Base-by-base conservation (phyloP, 2,113 vertebrate species). In the Romanogobio albipinnatus region DNA sequence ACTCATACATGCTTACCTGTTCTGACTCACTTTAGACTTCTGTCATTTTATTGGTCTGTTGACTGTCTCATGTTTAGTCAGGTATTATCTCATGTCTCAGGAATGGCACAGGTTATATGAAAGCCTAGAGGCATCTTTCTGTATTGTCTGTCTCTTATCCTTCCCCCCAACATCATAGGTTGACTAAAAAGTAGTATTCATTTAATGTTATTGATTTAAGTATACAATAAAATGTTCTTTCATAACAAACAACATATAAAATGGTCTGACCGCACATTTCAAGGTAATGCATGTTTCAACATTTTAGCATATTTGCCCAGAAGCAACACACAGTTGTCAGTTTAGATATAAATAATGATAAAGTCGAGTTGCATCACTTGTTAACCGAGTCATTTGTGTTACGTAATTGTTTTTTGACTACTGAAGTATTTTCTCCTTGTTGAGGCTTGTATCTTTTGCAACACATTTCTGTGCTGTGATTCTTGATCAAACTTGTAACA, bases 11-110 rank as follows among this genome's bases (percentile, higher is more conserved):
- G n/a, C 43, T 24, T 73, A 51, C 78, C 26, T 76, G 47, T 56
- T 51, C 74, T 76, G 74, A 81, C 61, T 68, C 79, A 68, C 62
- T 33, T 74, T 7, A 56, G 4, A 26, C 33, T 29, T 26, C 7
- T 80, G 58, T 59, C 10, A 33, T 36, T 58, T n/a, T 36, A 53
- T 36, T 33, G 59, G 36, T 66, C 45, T 62, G 39, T 62, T 79
- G 58, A 26, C 29, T 39, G 75, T 77, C 11, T 80, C 59, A 47
- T 80, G n/a, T 80, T 80, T 3, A 36, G 79, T 51, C 26, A 53
- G 45, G 33, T 43, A 56, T 82, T 70, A 82, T 29, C 49, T 82
- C 66, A 82, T 73, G 22, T 70, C 81, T 82, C 64, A 73, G 47
- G 66, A 82, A 71, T 71, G 81, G 11, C 66, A 71, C 33, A 58